Evolutionary conservation across 1,140 invertebrate genomes (phyloP), one percentile per base, ranked within the genome.

Genomic region (Hermatobates lingyangjiaoensis): DNA sequence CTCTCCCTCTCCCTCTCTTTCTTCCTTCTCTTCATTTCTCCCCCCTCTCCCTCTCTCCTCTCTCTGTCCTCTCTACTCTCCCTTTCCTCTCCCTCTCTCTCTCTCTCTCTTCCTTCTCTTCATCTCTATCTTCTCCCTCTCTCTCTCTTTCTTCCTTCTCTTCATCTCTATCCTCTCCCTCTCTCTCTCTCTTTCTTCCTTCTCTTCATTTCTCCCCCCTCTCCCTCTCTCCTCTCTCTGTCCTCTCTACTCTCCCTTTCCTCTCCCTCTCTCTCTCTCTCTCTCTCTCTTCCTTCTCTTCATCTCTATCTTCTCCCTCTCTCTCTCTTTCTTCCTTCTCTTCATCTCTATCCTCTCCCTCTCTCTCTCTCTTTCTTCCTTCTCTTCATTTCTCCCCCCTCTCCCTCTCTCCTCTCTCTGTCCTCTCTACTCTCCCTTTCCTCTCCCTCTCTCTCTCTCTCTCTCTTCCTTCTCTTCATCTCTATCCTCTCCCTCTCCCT

Each of bases 311-410:
- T 7, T 20, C 20, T 30, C 25, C 24, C 25, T 23, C 40, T 20
- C 27, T 52, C 30, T 39, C 25, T 50, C 50, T 26, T 38, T 44
- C 34, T 51, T n/a, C 27, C 25, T 18, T 27, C 40, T 44, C 18
- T 27, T 26, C 25, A 15, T 39, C 20, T 14, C 30, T n/a, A 21
- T 40, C 34, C 12, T 25, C 15, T 42, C 24, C 49, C 23, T 44
- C 27, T 27, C 26, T 20, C 23, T 45, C 27, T 21, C 15, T 44
- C 2, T 34, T 7, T 15, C 28, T 34, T 15, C 15, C 28, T 34
- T 15, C 15, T 15, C 28, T 34, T 7, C 26, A 12, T 28, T 28
- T 14, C 53, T 24, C 48, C 24, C 40, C 38, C 39, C 7, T 27
- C 34, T 20, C 53, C 2, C 51, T 25, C 5, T 7, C 15, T 34